Percentiles rank a stretch among this genome's conserved stretches.
Evolutionary conservation across 2,113 vertebrate genomes (phyloP).

Genomic region (Piaya cayana): DNA sequence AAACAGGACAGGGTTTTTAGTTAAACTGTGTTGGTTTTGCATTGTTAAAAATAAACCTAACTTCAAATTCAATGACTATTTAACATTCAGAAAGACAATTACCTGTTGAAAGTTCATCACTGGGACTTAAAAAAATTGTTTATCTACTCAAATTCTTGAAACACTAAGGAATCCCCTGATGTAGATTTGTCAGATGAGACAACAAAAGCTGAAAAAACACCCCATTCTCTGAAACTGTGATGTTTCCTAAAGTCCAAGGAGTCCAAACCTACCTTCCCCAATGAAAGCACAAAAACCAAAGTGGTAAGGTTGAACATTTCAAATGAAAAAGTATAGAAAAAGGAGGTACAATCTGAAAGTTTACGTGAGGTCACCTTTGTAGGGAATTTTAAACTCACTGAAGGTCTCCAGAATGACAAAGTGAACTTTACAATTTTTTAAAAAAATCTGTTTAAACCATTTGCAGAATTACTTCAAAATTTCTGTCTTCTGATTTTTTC

Average conservation of each 20-base stretch:
- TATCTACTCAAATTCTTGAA: conserved; percentile 14
- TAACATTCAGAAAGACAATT: background rate
- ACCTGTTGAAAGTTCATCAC: background rate
- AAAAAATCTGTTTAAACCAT: background rate
- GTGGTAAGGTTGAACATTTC: background rate
- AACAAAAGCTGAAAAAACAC: conserved; percentile 3
- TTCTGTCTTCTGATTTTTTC: background rate
- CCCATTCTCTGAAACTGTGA: background rate
- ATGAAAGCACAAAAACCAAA: background rate
- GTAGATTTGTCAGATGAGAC: background rate
- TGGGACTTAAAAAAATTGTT: background rate
- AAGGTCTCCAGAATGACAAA: background rate
- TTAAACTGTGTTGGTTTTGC: background rate
- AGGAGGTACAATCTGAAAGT: background rate
- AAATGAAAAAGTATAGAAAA: background rate
- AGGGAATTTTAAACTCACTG: background rate
- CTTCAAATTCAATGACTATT: conserved; percentile 14
- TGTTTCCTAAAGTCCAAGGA: background rate
- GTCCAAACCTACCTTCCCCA: background rate
- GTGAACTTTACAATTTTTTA: background rate
- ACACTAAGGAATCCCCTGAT: background rate
- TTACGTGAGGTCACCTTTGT: background rate
- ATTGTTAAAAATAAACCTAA: conserved; percentile 11
- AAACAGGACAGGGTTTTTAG: background rate
- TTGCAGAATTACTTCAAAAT: background rate